Evolutionary conservation across 2,797 vertebrate genomes (phyloP), one percentile per base, ranked within the genome.

Genomic region (Tragopan temminckii): DNA sequence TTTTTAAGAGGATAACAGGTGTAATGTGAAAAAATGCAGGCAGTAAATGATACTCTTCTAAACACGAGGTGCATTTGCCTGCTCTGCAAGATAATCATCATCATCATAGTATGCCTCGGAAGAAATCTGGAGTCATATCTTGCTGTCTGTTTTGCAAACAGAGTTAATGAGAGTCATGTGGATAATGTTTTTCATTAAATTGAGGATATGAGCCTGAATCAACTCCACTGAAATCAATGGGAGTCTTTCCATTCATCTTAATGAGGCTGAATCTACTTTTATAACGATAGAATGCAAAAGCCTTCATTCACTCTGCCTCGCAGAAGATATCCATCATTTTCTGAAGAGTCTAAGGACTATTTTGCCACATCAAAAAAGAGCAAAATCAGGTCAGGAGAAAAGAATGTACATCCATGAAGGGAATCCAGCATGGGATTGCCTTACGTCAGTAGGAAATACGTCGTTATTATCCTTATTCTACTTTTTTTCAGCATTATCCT

Each of bases 61-160:
- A 95, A 84, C 29, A 74, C 11, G 29, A 86, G 57, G 57, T 63
- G 53, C 46, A 57, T 85, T 83, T 88, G 69, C 70, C 84, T 89
- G 69, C 58, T 69, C 67, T 84, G 58, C 74, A 74, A 70, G 46
- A 81, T 85, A 55, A 87, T 90, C 21, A 90, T 75, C 66, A 77
- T 78, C 92, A 87, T 69, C 68, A 48, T 67, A 15, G 50, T 20
- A 45, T 3, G 67, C 84, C 90, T 93, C 59, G 0, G 67, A 89
- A 91, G 70, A 87, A 81, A 81, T 68, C 25, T 52, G 53, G 72
- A 94, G 89, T 81, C 63, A 1, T 48, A 68, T 83, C 91, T 94
- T 42, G 48, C 85, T 88, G 92, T 74, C 92, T 96, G 91, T 91
- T 95, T 95, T 81, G 92, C 85, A 95, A 95, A 82, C 81, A 96